These are phyloP conservation scores for Phytoseiulus persimilis DNA, from an alignment of 2,888 invertebrate genomes.

Conservation along the genomic window DNA sequence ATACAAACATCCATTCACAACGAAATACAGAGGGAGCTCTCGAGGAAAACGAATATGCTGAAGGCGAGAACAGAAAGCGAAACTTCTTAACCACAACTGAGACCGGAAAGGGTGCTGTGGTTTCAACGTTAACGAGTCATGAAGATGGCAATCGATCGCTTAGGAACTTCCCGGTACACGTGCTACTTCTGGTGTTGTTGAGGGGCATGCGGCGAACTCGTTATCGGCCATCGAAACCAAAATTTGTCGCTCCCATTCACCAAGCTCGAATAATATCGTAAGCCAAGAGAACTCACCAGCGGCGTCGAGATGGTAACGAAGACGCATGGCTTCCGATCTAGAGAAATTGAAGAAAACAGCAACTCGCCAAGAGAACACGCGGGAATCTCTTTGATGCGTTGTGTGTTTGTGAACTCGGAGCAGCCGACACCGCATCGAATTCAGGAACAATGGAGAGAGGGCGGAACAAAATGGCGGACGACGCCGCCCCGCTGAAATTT, in stretches of 20 bases:
- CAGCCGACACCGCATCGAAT: no score
- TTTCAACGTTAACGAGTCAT: background rate
- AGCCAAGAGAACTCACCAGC: background rate
- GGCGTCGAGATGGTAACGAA: constrained; percentile 31
- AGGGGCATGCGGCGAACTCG: background rate
- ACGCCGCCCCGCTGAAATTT: no score
- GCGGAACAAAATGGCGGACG: no score
- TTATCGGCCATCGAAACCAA: background rate
- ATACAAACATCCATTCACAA: background rate
- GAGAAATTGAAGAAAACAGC: background rate
- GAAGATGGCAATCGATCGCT: background rate
- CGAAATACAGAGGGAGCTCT: background rate
- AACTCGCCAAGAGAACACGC: background rate
- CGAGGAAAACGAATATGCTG: no score
- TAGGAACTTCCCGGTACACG: background rate
- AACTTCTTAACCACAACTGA: no score
- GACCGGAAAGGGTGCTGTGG: no score
- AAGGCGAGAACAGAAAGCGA: no score
- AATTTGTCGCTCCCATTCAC: background rate
- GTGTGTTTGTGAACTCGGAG: background rate
- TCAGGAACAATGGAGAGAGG: no score
- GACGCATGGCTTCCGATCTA: background rate
- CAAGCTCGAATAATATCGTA: background rate
- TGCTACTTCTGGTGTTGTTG: background rate
- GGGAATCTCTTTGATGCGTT: background rate